Base-by-base conservation (phyloP, 2,113 vertebrate genomes). In the Entelurus aequoreus region DNA sequence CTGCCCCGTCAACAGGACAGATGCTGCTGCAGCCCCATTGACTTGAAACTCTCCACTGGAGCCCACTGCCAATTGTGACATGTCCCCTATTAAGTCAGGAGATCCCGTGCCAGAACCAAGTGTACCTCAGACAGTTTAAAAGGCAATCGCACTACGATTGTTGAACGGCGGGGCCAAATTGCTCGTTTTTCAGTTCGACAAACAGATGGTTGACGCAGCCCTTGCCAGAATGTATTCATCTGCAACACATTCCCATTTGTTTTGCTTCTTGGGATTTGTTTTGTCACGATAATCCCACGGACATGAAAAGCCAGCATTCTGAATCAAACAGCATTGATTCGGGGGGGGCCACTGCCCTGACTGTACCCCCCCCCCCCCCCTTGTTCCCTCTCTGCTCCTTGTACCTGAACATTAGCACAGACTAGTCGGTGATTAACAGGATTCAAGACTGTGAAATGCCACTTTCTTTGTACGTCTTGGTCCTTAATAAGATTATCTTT, bases 401-500 rank as follows among this genome's bases (percentile, higher is more conserved):
- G 60, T 71, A 83, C 84, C 84, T 88, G 85, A 79, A 79, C 68
- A 63, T 62, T 52, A 54, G 76, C 67, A 80, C 64, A 80, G 65
- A 76, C 78, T 72, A 44, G 6, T n/a, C 73, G 74, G 74, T 88
- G 81, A 83, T 86, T 84, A 85, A 82, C 68, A 54, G 78, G 79
- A 78, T 86, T 80, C 60, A 63, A 71, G 67, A 84, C 56, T 67
- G 75, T 82, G 83, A 84, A 84, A 86, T 76, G 69, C 70, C 38
- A 35, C 80, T 78, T 76, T 67, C 79, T 86, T 83, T 84, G 76
- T 84, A 74, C 37, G 65, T 74, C 69, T 76, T 77, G 70, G 68
- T 75, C 70, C 68, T 74, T 90, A 88, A 88, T 88, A 68, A 71
- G 81, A 88, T 90, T 88, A 89, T 80, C 79, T 80, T 76, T 82